Percentiles rank a stretch among this genome's conserved stretches.
These are phyloP conservation scores for Apodemus speciosus DNA, from an alignment of 2,113 vertebrate species.

Conservation along the genomic window DNA sequence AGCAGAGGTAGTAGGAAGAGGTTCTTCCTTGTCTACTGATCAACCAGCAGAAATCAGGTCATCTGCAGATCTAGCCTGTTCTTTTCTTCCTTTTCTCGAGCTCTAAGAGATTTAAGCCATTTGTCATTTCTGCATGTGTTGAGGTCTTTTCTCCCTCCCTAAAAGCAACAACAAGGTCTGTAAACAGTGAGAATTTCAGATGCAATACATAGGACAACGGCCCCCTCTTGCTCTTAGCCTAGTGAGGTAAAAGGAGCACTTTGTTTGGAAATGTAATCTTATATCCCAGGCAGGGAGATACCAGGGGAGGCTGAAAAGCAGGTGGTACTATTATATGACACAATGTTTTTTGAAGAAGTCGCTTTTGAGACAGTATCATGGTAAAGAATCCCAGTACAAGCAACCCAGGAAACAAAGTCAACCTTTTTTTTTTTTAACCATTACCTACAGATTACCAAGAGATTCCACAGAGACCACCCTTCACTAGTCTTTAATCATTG, in stretches of 20 bases:
- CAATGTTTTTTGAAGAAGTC: background rate
- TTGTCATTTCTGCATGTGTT: background rate
- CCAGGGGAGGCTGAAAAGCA: background rate
- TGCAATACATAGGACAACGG: rapidly evolving
- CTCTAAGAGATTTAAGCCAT: background rate
- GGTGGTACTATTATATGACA: background rate
- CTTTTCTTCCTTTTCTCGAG: background rate
- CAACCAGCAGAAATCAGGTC: conserved; percentile 47
- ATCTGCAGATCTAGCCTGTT: background rate
- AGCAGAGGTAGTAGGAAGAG: background rate
- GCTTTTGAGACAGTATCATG: conserved; percentile 6
- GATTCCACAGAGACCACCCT: background rate
- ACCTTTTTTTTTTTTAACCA: background rate
- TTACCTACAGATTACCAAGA: background rate
- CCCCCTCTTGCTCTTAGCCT: background rate
- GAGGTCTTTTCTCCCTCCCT: background rate
- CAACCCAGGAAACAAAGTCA: background rate
- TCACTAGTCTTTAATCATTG: background rate
- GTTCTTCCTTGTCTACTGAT: background rate
- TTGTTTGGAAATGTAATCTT: background rate
- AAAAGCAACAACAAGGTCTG: background rate
- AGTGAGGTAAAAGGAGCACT: background rate
- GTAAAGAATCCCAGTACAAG: background rate
- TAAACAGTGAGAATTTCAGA: background rate
- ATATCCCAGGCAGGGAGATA: background rate